Conservation (phyloP, 2,888 invertebrate genomes). For the Alviniconcha strummeri region DNA sequence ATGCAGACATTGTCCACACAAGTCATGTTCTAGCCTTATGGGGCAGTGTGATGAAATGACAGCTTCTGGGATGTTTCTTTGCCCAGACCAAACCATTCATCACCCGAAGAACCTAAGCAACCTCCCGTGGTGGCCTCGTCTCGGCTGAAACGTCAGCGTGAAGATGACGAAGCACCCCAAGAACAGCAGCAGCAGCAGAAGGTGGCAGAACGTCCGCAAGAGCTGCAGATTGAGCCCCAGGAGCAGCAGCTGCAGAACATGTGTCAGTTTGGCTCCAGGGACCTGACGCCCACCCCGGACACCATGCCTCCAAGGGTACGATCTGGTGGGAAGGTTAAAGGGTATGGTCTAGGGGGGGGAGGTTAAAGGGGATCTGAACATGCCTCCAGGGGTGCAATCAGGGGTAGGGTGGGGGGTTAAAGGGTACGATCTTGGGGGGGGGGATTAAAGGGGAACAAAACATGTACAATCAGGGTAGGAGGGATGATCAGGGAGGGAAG, state of each 20-base stretch:
- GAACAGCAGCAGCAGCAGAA: background rate
- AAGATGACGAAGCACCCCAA: conserved; percentile 21
- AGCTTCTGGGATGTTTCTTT: no score
- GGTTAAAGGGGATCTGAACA: no score
- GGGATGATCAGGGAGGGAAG: no score
- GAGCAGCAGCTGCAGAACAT: conserved; percentile 4
- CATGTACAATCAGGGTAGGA: no score
- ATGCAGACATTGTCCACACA: no score
- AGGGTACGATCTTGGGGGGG: no score
- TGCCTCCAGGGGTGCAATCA: no score
- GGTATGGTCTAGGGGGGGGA: no score
- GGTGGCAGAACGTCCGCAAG: background rate
- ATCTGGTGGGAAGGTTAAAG: background rate
- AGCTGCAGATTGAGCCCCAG: conserved; percentile 27
- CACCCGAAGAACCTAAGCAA: conserved; percentile 9
- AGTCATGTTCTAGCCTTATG: no score
- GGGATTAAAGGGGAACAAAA: no score
- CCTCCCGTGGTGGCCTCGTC: background rate
- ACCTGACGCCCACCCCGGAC: conserved; percentile 23
- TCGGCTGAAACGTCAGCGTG: conserved; percentile 23
- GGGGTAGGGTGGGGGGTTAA: no score
- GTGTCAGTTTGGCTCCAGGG: conserved; percentile 21
- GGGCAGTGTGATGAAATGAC: no score
- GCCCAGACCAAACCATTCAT: background rate
- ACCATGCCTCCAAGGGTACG: conserved; percentile 16